Base-by-base conservation (phyloP, 2,888 invertebrate species). In the Xestia sexstrigata region DNA sequence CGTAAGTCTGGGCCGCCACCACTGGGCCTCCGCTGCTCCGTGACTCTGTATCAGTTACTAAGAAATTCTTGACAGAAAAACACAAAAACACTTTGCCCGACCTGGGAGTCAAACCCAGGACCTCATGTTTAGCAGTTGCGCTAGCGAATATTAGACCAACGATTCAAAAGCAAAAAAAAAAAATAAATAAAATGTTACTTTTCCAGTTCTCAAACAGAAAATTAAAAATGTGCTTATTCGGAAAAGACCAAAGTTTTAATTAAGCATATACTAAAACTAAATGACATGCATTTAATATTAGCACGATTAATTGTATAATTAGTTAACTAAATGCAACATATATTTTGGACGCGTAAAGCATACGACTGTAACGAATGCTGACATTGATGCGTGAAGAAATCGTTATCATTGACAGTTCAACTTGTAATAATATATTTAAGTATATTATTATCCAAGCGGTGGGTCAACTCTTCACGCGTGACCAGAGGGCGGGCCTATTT, bases 321-420 rank as follows among this genome's bases (percentile, higher is more conserved):
- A 76, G 13, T 68, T 58, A 15, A n/a, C 26, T 76, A 66, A 82
- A 63, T 66, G 20, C 20, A 35, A 42, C 15, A 26, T 3, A 58
- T 49, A 55, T 55, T 75, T 69, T 17, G 45, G 55, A 82, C 70
- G 47, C 8, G 30, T 70, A 49, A 76, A 74, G 83, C 77, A 76
- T 70, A 74, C 47, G 66, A 55, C 55, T 63, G 70, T 66, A 79
- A 84, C 80, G 47, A 83, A 83, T 79, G 72, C 52, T 83, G 91
- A 89, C 91, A 85, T 84, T 91, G 90, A 92, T 88, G 89, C 78
- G 88, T 79, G 86, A 89, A 89, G 66, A 72, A 90, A 90, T 91
- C 77, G 67, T 85, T 83, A 92, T 92, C 91, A 75, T 58, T 82
- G 90, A 92, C 91, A 90, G 85, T 62, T 49, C n/a, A 26, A 81